phyloP scores from a whole-genome alignment of 2,113 vertebrate genomes.

The Mormyrus iriodes region DNA sequence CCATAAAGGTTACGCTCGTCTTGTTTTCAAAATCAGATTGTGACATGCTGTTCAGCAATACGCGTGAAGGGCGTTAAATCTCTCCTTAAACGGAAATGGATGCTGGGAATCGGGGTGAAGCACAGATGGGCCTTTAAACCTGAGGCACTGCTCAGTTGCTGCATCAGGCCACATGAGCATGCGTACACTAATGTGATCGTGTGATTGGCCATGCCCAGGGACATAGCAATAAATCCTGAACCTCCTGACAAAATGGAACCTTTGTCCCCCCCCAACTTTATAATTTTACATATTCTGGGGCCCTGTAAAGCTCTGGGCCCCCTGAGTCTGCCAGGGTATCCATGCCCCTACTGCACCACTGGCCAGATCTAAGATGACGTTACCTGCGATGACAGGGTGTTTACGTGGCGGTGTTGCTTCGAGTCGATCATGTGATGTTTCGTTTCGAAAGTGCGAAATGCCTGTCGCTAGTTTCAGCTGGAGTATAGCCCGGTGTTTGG shows the following conservation, averaged over 20 bases:
- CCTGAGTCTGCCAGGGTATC: background rate
- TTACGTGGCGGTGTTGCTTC: conserved; percentile 26
- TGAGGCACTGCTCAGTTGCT: background rate
- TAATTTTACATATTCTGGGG: background rate
- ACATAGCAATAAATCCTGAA: background rate
- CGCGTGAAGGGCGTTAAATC: background rate
- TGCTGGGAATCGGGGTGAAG: background rate
- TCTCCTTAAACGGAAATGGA: background rate
- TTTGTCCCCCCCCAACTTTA: background rate
- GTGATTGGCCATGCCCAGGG: background rate
- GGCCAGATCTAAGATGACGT: background rate
- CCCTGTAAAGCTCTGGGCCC: background rate
- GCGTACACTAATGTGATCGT: background rate
- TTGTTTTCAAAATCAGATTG: background rate
- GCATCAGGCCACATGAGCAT: background rate
- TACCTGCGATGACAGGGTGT: background rate
- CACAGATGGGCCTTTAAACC: background rate
- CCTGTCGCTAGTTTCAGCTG: background rate
- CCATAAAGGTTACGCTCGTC: background rate
- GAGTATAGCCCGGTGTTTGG: background rate
- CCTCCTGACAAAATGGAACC: background rate
- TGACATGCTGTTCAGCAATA: background rate
- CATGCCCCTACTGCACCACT: background rate
- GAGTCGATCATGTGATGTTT: conserved; percentile 54
- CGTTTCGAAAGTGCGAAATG: conserved; percentile 49